Evolutionary conservation across 2,888 invertebrate genomes (phyloP).

Genomic region (Epirrita christyi): DNA sequence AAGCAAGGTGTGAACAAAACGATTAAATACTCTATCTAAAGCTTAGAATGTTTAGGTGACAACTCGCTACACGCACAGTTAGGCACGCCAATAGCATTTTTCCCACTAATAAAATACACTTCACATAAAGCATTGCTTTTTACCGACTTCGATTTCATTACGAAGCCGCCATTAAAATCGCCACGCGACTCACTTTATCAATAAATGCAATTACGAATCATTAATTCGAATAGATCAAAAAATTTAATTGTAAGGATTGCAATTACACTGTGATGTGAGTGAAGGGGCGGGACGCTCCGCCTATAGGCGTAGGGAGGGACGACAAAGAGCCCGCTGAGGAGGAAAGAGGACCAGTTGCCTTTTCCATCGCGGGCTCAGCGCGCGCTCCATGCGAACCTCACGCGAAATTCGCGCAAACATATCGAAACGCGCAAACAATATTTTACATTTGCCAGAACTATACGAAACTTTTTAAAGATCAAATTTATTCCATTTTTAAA

Average conservation of each 20-base stretch:
- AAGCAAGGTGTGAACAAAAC: constrained; percentile 12
- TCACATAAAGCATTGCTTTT: constrained; percentile 26
- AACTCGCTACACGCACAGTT: constrained; percentile 18
- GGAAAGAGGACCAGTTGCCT: constrained; percentile 76
- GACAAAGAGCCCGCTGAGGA: constrained; percentile 60
- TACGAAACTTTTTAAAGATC: too few species aligned
- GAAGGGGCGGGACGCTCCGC: constrained; percentile 65
- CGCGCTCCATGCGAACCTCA: constrained; percentile 67
- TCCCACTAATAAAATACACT: constrained; percentile 19
- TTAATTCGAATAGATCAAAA: constrained; percentile 72
- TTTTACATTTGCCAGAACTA: not conserved
- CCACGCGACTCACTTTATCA: constrained; percentile 54
- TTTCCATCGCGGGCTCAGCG: constrained; percentile 69
- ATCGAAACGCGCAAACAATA: constrained; percentile 37
- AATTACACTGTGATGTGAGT: constrained; percentile 43
- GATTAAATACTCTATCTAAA: constrained; percentile 13
- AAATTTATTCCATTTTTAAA: not conserved
- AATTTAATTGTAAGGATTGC: constrained; percentile 63
- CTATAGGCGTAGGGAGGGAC: constrained; percentile 78
- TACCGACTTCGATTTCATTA: constrained; percentile 35
- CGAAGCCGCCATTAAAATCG: constrained; percentile 44
- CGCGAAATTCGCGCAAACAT: constrained; percentile 53
- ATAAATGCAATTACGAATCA: constrained; percentile 76
- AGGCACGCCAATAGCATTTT: constrained; percentile 22
- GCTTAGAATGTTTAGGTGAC: constrained; percentile 19